Percentiles rank a stretch among this genome's conserved stretches.
Conservation (phyloP, 2,888 invertebrate species). For the Ischnura elegans region DNA sequence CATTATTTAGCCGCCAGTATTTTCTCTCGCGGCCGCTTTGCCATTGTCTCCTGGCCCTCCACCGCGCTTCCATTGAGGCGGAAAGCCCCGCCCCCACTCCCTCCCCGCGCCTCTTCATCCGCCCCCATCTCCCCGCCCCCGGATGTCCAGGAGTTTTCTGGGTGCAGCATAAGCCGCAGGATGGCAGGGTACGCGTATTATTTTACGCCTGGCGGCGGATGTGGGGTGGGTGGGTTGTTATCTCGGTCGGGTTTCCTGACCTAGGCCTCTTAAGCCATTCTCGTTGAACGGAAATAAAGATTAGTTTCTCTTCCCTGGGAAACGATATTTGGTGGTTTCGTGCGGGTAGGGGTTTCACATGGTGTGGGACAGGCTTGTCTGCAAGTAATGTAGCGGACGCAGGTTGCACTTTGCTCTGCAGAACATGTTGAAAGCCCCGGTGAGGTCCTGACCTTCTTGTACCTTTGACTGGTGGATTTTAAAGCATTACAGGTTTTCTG, state of each 20-base stretch:
- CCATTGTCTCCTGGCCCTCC: not conserved
- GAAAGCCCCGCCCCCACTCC: not conserved
- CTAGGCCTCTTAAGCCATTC: not conserved
- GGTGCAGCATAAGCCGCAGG: not conserved
- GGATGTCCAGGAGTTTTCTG: not conserved
- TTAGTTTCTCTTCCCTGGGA: not conserved
- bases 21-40: not conserved
- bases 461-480: too few relatives aligned
- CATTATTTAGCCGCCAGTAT: not conserved
- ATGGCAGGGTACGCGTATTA: not conserved
- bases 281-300: not conserved
- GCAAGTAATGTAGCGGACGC: too few relatives aligned
- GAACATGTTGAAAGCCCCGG: too few relatives aligned
- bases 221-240: not conserved
- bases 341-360: not conserved
- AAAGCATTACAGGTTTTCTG: too few relatives aligned
- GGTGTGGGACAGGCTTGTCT: not conserved
- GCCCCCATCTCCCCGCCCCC: not conserved
- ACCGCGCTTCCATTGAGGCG: not conserved
- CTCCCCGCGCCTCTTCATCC: not conserved
- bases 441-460: too few relatives aligned
- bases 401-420: too few relatives aligned
- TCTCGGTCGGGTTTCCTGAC: conserved; percentile 13
- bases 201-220: not conserved
- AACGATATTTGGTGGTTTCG: not conserved